Conservation (phyloP, 2,888 invertebrate species). For the Teleiodes luculella region DNA sequence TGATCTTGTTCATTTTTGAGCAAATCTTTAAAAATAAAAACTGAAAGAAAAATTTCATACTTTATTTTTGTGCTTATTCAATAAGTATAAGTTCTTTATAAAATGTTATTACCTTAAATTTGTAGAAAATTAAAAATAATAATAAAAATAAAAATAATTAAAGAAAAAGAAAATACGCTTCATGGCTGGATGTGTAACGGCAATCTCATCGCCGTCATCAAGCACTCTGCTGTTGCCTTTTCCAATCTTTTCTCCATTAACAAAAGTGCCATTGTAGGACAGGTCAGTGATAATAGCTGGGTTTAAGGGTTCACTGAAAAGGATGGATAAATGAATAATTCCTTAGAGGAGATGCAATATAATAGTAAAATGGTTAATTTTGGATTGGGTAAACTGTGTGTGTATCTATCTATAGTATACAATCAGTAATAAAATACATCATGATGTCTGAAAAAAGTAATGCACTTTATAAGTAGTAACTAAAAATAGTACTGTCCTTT, state of each 20-base stretch:
- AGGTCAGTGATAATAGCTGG: conserved; percentile 81
- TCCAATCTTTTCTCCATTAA: conserved; percentile 86
- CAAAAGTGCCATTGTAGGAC: conserved; percentile 91
- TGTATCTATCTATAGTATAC: too few relatives aligned
- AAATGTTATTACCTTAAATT: too few relatives aligned
- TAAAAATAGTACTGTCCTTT: too few relatives aligned
- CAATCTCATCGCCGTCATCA: conserved; percentile 85
- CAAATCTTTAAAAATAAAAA: conserved; percentile 85
- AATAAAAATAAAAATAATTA: conserved; percentile 5
- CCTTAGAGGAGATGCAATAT: too few relatives aligned
- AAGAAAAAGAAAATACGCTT: conserved; percentile 77
- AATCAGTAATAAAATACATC: too few relatives aligned
- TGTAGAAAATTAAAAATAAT: background rate
- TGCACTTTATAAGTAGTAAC: too few relatives aligned
- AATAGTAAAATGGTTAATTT: too few relatives aligned
- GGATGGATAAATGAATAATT: too few relatives aligned
- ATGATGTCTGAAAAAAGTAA: too few relatives aligned
- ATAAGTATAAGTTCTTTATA: too few relatives aligned
- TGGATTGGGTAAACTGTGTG: too few relatives aligned
- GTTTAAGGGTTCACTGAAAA: conserved; percentile 55
- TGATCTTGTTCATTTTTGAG: conserved; percentile 78
- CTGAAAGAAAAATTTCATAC: conserved; percentile 73
- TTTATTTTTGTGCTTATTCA: too few relatives aligned
- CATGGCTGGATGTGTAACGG: conserved; percentile 80
- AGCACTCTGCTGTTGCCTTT: conserved; percentile 82